phyloP scores from a whole-genome alignment of 2,888 invertebrate genomes.

The Mythimna loreyi region DNA sequence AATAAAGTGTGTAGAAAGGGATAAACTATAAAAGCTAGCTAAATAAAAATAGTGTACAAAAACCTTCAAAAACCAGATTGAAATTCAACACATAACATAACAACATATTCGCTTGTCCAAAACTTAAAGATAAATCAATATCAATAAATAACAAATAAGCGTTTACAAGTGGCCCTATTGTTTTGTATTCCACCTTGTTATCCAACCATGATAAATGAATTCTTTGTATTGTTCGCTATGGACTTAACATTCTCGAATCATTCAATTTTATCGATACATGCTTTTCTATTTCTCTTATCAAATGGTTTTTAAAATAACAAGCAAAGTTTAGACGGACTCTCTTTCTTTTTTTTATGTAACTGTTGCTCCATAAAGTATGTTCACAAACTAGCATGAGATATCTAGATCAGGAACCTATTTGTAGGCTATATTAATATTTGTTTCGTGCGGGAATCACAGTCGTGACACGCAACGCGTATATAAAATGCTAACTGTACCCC shows the following conservation, averaged over 20 bases:
- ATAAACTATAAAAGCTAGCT: neutral
- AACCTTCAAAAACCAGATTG: neutral
- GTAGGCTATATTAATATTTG: too few relatives aligned
- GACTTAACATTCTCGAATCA: conserved; percentile 62
- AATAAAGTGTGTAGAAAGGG: neutral
- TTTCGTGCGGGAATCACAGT: too few relatives aligned
- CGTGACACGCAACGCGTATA: too few relatives aligned
- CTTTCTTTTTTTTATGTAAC: neutral
- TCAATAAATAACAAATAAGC: conserved; percentile 67
- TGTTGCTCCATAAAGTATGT: too few relatives aligned
- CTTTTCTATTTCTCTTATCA: conserved; percentile 46
- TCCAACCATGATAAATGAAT: conserved; percentile 70
- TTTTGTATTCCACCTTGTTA: conserved; percentile 67
- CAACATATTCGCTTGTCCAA: conserved; percentile 58
- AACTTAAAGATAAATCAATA: conserved; percentile 65
- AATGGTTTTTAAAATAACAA: conserved; percentile 37
- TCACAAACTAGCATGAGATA: too few relatives aligned
- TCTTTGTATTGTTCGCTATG: conserved; percentile 62
- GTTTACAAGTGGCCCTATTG: conserved; percentile 68
- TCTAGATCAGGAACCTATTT: too few relatives aligned
- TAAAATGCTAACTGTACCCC: too few relatives aligned
- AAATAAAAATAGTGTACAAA: neutral
- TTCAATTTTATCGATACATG: conserved; percentile 63
- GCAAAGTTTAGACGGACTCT: neutral
- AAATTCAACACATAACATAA: conserved; percentile 25